Evolutionary conservation across 2,113 vertebrate genomes (phyloP), one percentile per base, ranked within the genome.

Genomic region (Pollachius pollachius): DNA sequence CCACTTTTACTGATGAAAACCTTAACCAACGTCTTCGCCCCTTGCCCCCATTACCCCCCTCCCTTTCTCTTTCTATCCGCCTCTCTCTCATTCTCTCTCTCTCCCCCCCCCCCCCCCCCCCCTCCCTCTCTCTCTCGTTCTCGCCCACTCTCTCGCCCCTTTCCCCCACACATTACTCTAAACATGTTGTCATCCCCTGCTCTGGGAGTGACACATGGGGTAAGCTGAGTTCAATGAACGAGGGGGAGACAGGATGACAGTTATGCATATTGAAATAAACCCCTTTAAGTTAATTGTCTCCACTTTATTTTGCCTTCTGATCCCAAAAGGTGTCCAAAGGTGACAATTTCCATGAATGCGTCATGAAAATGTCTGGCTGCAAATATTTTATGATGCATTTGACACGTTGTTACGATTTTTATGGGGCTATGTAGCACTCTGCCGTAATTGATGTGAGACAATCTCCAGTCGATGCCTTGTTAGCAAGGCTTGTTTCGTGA

Each of bases 1-100:
- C 52, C 74, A 78, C 84, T 81, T 80, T 75, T 69, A 72, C 84
- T 88, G 83, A 91, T 85, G 87, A 87, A 71, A 71, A 69, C 75
- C 30, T 68, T 72, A 73, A 66, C 54, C 74, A 74, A 72, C 27
- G 71, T 25, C 12, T 41, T 57, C 48, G 16, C 62, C 62, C 19
- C 52, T 37, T 30, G 25, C 68, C 72, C 72, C 30, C 30, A 34
- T 34, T 34, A 34, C 30, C 2, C 30, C 30, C 4, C 30, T 34
- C 6, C 4, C 30, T 34, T 34, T 34, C 30, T 34, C 27, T 75
- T 48, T 62, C 67, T 19, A 64, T 58, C 54, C 16, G 64, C 64
- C 70, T 73, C 65, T 76, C 74, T 81, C 8, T 48, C 5, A 13
- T 13, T 9, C 41, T 48, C 41, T 48, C 41, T 48, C 54, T 57